Evolutionary conservation across 2,113 vertebrate species (phyloP), one percentile per base, ranked within the genome.

Genomic region (Chloropsis cyanopogon): DNA sequence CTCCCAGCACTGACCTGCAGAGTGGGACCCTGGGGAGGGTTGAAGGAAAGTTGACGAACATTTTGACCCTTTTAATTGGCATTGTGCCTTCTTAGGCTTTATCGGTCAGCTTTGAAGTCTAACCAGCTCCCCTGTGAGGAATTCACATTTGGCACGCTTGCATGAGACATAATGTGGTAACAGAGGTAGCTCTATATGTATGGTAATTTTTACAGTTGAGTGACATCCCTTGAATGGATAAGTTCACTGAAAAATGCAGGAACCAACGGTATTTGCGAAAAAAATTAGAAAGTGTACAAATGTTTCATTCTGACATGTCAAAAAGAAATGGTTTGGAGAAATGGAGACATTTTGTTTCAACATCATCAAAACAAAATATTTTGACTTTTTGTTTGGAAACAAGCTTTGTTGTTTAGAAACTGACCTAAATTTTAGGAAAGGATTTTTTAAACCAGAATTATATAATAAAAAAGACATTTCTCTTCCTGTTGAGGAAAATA

Each of bases 241-340:
- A 94, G 92, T 95, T 97, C 94, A 93, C 83, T 94, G 91, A 94
- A 93, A 97, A 93, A 95, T 94, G 91, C 95, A 97, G 92, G 92
- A 96, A 94, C 94, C 88, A 93, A 82, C 4, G 8, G 80, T 82
- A 92, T 91, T 96, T 59, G 86, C 10, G 76, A 93, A 95, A 94
- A 92, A 92, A 93, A 96, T 95, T 92, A 96, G 95, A 84, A 91
- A 88, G 91, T 82, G 88, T 96, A 94, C 96, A 88, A 97, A 93
- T 37, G 95, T 95, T 97, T 94, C 92, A 12, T 92, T 90, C 49
- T 81, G 91, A 91, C 69, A 41, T 56, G 92, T 97, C 88, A 90
- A 78, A 77, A 93, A 97, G 88, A 93, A 93, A 44, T 25, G 76
- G 82, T 81, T 95, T 77, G 86, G 94, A 90, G 92, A 94, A 56